Conservation (phyloP, 2,797 vertebrate genomes). For the Choloepus didactylus region DNA sequence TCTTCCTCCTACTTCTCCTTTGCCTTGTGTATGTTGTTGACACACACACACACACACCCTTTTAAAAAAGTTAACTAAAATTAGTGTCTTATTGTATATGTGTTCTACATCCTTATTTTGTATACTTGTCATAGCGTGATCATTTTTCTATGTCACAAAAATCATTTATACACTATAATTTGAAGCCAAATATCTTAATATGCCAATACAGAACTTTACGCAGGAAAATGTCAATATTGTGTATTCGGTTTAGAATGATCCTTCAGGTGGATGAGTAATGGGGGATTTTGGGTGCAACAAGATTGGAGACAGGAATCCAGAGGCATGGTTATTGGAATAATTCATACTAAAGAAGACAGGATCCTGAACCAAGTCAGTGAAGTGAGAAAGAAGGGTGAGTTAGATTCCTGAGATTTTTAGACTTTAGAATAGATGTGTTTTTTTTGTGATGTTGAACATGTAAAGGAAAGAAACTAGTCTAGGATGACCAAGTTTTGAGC, state of each 20-base stretch:
- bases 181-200: neutral
- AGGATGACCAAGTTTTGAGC: neutral
- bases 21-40: neutral
- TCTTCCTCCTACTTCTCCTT: neutral
- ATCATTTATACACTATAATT: neutral
- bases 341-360: neutral
- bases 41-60: neutral
- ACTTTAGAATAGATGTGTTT: neutral
- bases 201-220: neutral
- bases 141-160: neutral
- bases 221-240: neutral
- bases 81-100: neutral
- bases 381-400: neutral
- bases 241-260: neutral
- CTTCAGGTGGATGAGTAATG: neutral
- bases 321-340: neutral
- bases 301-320: neutral
- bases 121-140: neutral
- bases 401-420: neutral
- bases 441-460: neutral
- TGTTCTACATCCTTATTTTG: neutral
- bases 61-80: neutral
- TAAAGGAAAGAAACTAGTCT: neutral
- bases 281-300: neutral
- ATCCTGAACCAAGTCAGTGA: neutral